Percentiles rank a stretch among this genome's conserved stretches.
Conservation (phyloP, 1,140 invertebrate genomes). For the Aphaenogaster ashmeadi region DNA sequence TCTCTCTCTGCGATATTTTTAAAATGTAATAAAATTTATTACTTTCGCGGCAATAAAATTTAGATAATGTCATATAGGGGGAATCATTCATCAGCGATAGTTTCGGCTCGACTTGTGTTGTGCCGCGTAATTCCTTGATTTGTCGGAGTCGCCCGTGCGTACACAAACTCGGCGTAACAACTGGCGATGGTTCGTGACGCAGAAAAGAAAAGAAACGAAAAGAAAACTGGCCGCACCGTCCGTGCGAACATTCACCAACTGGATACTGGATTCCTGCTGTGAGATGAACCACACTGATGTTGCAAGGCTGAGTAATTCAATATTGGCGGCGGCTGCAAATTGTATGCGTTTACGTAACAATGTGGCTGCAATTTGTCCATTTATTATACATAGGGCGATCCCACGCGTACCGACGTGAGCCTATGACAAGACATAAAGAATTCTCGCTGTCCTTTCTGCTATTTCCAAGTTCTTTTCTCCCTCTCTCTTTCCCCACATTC, state of each 20-base stretch:
- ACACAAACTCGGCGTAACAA: slow-evolving; percentile 40
- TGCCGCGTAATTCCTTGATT: slow-evolving; percentile 14
- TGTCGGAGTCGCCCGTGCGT: slow-evolving; percentile 17
- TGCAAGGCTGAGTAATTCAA: slow-evolving; percentile 65
- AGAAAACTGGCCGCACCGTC: slow-evolving; percentile 38
- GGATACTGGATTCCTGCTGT: slow-evolving; percentile 69
- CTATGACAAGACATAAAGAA: neutral
- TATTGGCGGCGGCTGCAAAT: slow-evolving; percentile 41
- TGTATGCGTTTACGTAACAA: slow-evolving; percentile 81
- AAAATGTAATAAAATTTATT: slow-evolving; percentile 31
- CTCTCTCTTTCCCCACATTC: neutral
- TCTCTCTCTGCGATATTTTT: neutral
- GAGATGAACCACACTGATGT: slow-evolving; percentile 30
- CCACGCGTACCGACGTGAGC: neutral
- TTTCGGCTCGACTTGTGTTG: slow-evolving; percentile 1
- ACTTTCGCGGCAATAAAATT: neutral
- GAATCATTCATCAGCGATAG: slow-evolving; percentile 9
- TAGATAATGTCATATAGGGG: neutral
- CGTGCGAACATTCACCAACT: slow-evolving; percentile 42
- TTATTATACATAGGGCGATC: slow-evolving; percentile 61
- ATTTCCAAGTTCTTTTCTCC: neutral
- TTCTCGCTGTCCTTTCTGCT: neutral
- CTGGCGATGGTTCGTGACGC: slow-evolving; percentile 51
- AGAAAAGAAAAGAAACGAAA: slow-evolving; percentile 31
- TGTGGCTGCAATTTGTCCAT: slow-evolving; percentile 80